These are phyloP conservation scores for Elephantulus edwardii DNA, from an alignment of 2,113 vertebrate genomes.

Conservation along the genomic window DNA sequence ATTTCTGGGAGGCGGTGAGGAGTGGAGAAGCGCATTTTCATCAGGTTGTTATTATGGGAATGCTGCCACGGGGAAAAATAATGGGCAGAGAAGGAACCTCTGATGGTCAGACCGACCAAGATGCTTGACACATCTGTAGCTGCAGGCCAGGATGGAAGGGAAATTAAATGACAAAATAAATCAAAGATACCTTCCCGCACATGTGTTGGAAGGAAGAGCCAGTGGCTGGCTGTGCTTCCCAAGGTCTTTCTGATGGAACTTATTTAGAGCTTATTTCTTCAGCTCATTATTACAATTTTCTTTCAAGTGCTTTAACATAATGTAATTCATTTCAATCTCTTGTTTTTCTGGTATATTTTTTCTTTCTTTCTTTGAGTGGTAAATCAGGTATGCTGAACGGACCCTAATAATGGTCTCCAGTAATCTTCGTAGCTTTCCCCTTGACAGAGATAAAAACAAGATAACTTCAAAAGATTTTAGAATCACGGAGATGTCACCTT, in stretches of 20 bases:
- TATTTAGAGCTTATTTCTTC: conserved; percentile 39
- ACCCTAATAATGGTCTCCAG: conserved; percentile 16
- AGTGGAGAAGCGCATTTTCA: conserved; percentile 32
- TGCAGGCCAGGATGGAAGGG: conserved; percentile 49
- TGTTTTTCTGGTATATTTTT: not conserved
- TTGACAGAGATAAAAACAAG: conserved; percentile 56
- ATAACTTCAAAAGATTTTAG: conserved; percentile 59
- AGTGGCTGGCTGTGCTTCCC: not conserved
- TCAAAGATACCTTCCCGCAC: conserved; percentile 38
- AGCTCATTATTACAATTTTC: conserved; percentile 52
- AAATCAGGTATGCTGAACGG: conserved; percentile 24
- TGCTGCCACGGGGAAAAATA: conserved; percentile 33
- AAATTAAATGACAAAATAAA: conserved; percentile 66
- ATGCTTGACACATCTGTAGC: conserved; percentile 11
- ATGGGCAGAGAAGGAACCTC: conserved; percentile 44
- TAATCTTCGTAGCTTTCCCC: conserved; percentile 32
- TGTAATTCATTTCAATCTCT: conserved; percentile 10
- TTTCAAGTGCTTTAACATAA: conserved; percentile 39
- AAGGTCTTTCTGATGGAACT: not conserved
- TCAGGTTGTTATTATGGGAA: conserved; percentile 1
- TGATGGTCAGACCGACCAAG: conserved; percentile 22
- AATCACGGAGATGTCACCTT: conserved; percentile 43
- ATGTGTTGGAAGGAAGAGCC: not conserved
- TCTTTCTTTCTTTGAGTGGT: not conserved
- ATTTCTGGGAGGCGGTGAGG: not conserved